phyloP scores from a whole-genome alignment of 2,113 vertebrate genomes.

The Elephas maximus region DNA sequence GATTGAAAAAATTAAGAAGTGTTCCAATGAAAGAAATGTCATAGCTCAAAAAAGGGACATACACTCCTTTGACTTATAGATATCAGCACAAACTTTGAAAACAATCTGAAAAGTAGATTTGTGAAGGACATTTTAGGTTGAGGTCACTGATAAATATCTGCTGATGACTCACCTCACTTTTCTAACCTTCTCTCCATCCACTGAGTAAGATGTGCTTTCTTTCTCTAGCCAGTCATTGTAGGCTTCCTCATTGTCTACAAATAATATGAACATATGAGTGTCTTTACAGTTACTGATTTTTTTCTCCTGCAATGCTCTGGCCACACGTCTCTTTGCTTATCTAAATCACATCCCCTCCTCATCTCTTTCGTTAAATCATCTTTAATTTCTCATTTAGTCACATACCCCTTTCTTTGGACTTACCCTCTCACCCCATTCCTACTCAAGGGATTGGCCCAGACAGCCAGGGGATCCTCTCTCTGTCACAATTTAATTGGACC shows the following conservation, averaged over 20 bases:
- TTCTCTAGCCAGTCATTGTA: fast-evolving
- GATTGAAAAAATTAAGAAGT: conserved; percentile 22
- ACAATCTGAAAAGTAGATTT: neutral
- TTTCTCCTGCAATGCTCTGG: neutral
- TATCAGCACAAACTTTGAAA: neutral
- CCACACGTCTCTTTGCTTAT: neutral
- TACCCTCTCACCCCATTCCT: neutral
- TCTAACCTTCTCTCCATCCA: neutral
- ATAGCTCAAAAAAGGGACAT: neutral
- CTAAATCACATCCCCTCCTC: neutral
- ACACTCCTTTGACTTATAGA: neutral
- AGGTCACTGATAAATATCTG: neutral
- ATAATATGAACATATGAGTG: fast-evolving
- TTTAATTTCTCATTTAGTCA: neutral
- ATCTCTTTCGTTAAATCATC: neutral
- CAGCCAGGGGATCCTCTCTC: neutral
- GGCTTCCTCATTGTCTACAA: neutral
- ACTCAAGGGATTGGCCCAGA: neutral
- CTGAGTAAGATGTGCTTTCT: neutral
- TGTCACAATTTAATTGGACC: neutral
- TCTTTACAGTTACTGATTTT: neutral
- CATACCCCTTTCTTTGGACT: neutral
- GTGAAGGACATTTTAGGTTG: neutral
- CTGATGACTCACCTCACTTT: neutral
- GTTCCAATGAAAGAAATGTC: conserved; percentile 8